A percentile compares a stretch with the other conserved stretches of the same genome.
phyloP scores from a whole-genome alignment of 2,113 vertebrate genomes.

The Cnemophilus loriae region DNA sequence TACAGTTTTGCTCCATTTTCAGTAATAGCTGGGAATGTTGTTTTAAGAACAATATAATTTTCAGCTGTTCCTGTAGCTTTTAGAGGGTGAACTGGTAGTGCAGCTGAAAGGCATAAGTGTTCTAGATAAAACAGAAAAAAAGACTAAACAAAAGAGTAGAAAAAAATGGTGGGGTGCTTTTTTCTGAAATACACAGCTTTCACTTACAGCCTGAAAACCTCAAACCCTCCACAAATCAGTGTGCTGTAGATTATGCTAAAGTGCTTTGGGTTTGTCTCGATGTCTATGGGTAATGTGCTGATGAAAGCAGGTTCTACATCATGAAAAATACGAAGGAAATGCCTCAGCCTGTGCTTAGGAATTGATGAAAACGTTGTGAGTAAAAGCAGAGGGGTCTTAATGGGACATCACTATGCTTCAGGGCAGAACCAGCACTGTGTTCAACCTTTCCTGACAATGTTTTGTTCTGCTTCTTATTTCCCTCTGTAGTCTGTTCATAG shows the following conservation, averaged over 20 bases:
- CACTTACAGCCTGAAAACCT: background rate
- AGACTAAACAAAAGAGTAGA: background rate
- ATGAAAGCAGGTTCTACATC: background rate
- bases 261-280: background rate
- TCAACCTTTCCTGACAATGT: background rate
- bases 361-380: background rate
- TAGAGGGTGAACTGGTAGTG: background rate
- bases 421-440: background rate
- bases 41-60: background rate
- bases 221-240: background rate
- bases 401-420: background rate
- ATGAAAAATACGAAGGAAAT: background rate
- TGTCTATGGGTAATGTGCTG: rapidly evolving
- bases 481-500: background rate
- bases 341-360: background rate
- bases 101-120: background rate
- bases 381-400: background rate
- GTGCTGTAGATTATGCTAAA: background rate
- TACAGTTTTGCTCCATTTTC: background rate
- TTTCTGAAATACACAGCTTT: background rate
- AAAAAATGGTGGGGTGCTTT: background rate
- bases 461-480: background rate
- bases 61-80: background rate
- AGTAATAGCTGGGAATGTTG: background rate
- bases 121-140: background rate